These are phyloP conservation scores for Ganaspis sp. DNA, from an alignment of 1,140 invertebrate genomes.

Conservation along the genomic window DNA sequence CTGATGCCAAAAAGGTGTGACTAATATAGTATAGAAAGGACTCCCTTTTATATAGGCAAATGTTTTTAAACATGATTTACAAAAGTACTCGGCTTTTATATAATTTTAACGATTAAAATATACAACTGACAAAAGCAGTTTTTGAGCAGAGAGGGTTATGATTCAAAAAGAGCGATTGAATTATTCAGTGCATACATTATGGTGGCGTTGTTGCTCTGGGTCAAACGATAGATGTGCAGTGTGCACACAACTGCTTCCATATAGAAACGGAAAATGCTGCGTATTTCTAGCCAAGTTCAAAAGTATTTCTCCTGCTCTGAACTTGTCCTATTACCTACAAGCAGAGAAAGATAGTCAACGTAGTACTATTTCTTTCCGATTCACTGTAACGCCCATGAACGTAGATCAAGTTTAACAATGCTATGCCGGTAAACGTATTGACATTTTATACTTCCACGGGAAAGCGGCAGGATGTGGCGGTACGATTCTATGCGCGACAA, in stretches of 20 bases:
- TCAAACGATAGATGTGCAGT: neutral
- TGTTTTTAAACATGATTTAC: too few relatives aligned
- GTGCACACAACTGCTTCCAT: neutral
- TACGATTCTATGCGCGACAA: slow-evolving; percentile 61
- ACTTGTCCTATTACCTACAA: slow-evolving; percentile 51
- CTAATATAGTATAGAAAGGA: too few relatives aligned
- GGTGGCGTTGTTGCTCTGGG: neutral
- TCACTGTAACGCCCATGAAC: slow-evolving; percentile 55
- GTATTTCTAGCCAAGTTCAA: neutral
- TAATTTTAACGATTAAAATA: too few relatives aligned
- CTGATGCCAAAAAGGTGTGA: too few relatives aligned
- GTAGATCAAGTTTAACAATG: slow-evolving; percentile 68
- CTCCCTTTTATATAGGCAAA: too few relatives aligned
- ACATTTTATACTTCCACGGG: slow-evolving; percentile 63
- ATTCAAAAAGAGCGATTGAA: neutral
- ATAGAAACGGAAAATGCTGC: neutral
- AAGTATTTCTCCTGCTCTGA: slow-evolving; percentile 34
- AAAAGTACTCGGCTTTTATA: too few relatives aligned
- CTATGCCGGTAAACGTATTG: slow-evolving; percentile 66
- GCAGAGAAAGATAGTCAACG: slow-evolving; percentile 51
- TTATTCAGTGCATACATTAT: neutral
- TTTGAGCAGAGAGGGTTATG: neutral
- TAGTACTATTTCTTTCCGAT: neutral
- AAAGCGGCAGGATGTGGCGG: slow-evolving; percentile 58
- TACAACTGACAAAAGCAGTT: neutral